Conservation (phyloP, 2,113 vertebrate genomes). For the Actinemys pallida region DNA sequence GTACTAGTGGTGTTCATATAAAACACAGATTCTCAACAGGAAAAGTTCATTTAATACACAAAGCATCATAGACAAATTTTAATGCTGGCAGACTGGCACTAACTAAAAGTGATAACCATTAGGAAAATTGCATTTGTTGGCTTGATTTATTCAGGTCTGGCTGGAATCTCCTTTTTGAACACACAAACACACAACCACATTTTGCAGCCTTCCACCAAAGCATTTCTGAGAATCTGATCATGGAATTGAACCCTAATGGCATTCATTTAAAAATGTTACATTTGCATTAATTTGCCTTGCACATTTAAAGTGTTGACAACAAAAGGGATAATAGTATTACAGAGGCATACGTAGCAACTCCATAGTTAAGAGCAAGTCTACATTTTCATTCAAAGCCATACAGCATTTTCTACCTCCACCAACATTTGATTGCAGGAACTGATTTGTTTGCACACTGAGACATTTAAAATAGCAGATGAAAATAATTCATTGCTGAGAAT, state of each 20-base stretch:
- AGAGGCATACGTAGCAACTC: not conserved
- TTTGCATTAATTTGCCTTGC: constrained; percentile 14
- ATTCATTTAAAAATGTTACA: constrained; percentile 19
- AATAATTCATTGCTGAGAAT: not conserved
- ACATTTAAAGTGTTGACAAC: constrained; percentile 31
- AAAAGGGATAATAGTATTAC: not conserved
- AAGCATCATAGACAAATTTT: not conserved
- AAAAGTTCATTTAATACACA: not conserved
- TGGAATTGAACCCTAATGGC: not conserved
- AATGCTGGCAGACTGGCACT: not conserved
- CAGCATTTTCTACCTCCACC: constrained; percentile 1
- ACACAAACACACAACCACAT: fast-evolving
- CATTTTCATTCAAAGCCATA: not conserved
- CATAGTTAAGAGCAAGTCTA: constrained; percentile 1
- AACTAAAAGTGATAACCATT: not conserved
- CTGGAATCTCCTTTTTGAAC: not conserved
- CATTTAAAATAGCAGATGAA: not conserved
- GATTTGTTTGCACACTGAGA: not conserved
- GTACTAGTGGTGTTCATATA: not conserved
- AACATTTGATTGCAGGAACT: not conserved
- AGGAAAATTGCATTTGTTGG: not conserved
- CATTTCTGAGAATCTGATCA: not conserved
- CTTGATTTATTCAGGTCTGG: not conserved
- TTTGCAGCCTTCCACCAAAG: not conserved
- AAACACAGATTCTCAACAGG: not conserved